Evolutionary conservation across 2,888 invertebrate species (phyloP).

Genomic region (Netelia fuscicornis): DNA sequence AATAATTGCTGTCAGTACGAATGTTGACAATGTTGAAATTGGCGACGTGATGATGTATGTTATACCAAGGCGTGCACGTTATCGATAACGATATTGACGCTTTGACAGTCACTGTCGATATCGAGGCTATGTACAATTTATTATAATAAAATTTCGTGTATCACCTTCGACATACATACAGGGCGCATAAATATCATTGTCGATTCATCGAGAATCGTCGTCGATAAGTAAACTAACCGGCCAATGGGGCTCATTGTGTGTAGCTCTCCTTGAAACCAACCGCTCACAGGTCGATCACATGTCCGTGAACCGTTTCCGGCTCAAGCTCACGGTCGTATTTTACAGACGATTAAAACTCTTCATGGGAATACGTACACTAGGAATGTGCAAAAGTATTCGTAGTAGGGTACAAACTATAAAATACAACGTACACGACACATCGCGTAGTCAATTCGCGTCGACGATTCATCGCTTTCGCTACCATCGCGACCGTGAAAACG

Average conservation of each 20-base stretch:
- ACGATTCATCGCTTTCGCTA: slow-evolving; percentile 59
- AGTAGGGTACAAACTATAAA: slow-evolving; percentile 24
- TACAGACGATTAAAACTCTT: slow-evolving; percentile 39
- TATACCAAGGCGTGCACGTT: neutral
- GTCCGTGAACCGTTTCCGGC: slow-evolving; percentile 60
- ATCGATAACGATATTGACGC: neutral
- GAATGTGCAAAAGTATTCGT: neutral
- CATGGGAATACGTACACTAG: slow-evolving; percentile 26
- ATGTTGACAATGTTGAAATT: neutral
- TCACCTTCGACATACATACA: neutral
- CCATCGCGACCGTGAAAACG: slow-evolving; percentile 58
- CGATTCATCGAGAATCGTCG: neutral
- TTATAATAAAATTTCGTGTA: neutral
- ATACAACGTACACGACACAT: slow-evolving; percentile 35
- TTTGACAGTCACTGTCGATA: neutral
- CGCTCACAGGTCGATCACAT: neutral
- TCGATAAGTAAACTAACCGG: neutral
- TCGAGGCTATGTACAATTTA: neutral
- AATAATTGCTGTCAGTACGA: neutral
- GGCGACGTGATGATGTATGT: neutral
- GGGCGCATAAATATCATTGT: slow-evolving; percentile 16
- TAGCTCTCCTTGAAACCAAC: slow-evolving; percentile 30
- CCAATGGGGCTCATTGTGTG: slow-evolving; percentile 9
- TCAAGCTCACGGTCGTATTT: slow-evolving; percentile 62
- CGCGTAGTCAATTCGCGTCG: slow-evolving; percentile 61